Conservation (phyloP, 2,888 invertebrate genomes). For the Agriopis leucophaearia region DNA sequence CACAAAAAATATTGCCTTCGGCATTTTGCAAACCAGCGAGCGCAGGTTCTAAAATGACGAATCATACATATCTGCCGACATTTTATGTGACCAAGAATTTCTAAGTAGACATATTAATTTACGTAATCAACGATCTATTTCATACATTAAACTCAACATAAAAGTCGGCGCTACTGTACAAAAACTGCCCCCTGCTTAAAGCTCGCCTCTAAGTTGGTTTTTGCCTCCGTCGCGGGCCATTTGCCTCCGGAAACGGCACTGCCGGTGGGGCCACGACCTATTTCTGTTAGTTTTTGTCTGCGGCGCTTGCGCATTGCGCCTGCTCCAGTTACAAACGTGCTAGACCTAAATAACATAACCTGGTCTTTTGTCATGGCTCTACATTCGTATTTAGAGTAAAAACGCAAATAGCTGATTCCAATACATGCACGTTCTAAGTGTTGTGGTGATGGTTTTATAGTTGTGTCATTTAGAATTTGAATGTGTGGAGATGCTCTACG, state of each 20-base stretch:
- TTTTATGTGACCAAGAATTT: background rate
- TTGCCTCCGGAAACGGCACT: constrained; percentile 66
- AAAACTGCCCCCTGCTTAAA: constrained; percentile 33
- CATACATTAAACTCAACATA: constrained; percentile 26
- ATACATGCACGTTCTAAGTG: too few relatives aligned
- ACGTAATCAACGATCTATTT: constrained; percentile 24
- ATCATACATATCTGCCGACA: too few relatives aligned
- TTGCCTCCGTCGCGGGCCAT: constrained; percentile 66
- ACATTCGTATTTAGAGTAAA: too few relatives aligned
- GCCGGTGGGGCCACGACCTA: constrained; percentile 62
- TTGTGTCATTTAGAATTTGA: too few relatives aligned
- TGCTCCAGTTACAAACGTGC: background rate
- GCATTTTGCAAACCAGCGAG: too few relatives aligned
- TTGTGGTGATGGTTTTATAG: too few relatives aligned
- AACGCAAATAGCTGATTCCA: too few relatives aligned
- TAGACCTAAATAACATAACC: background rate
- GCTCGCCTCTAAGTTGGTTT: constrained; percentile 50
- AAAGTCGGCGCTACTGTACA: constrained; percentile 22
- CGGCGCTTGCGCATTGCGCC: constrained; percentile 51
- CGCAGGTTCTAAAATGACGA: too few relatives aligned
- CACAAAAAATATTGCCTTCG: too few relatives aligned
- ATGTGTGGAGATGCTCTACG: too few relatives aligned
- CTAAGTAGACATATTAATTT: constrained; percentile 14
- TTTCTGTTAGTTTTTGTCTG: constrained; percentile 67
- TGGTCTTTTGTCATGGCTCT: background rate